Conservation (phyloP, 2,113 vertebrate genomes). For the Chinchilla lanigera region DNA sequence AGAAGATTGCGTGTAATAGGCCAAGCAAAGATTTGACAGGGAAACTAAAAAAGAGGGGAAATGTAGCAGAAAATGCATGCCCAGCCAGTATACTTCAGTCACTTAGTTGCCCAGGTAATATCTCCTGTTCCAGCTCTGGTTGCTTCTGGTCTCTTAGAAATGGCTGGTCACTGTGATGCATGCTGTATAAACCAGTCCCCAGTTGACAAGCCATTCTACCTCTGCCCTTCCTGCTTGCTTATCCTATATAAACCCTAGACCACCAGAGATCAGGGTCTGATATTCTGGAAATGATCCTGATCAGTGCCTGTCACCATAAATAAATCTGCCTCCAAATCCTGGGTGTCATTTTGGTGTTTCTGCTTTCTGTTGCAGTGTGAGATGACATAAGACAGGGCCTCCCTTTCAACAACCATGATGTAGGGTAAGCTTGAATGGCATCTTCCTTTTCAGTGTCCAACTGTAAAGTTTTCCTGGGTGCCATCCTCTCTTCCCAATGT, state of each 20-base stretch:
- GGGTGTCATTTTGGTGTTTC: not conserved
- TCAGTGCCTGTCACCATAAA: not conserved
- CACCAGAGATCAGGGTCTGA: not conserved
- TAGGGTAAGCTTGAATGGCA: too few relatives aligned
- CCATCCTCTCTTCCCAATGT: not conserved
- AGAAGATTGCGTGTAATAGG: not conserved
- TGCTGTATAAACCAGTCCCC: not conserved
- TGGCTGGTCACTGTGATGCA: not conserved
- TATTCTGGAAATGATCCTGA: not conserved
- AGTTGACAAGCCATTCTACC: not conserved
- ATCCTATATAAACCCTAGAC: not conserved
- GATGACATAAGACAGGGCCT: too few relatives aligned
- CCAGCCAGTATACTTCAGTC: not conserved
- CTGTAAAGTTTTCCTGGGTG: too few relatives aligned
- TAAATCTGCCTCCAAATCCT: not conserved
- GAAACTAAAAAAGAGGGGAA: not conserved
- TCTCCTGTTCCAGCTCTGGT: not conserved
- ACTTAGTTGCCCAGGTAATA: not conserved
- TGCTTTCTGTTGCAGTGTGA: not conserved
- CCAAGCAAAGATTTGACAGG: not conserved
- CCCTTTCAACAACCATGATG: too few relatives aligned
- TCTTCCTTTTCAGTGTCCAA: not conserved
- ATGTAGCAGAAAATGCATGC: not conserved
- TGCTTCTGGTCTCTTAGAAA: not conserved
- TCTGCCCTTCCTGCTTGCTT: not conserved